Base-by-base conservation (phyloP, 2,113 vertebrate species). In the Chaenogobius annularis region DNA sequence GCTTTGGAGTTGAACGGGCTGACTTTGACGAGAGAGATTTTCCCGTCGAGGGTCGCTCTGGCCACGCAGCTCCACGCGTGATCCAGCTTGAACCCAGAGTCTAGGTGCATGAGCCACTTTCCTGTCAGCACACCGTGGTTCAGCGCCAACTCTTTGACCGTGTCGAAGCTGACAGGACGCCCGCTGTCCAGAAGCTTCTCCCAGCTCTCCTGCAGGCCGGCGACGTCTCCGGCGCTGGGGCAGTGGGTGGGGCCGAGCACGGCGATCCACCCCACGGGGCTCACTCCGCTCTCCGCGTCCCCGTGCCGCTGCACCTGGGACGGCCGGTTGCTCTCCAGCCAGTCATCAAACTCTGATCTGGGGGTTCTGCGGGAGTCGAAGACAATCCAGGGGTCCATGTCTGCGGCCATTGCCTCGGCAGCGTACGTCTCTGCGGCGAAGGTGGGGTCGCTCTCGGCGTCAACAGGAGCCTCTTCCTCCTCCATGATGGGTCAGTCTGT, bases 91-190 rank as follows among this genome's bases (percentile, higher is more conserved):
- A 96, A 97, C 66, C 96, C 96, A 0, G 93, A 81, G 59, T 95
- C 93, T 88, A 97, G 77, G 80, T 95, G 91, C 92, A 97, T 95
- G 6, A 97, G 91, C 96, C 96, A 97, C 84, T 96, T 97, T 8
- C 96, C 95, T 0, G 90, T 44, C 14, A 96, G 94, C 74, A 96
- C 95, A 0, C 81, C 74, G 65, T 95, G 94, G 84, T 96, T 96
- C 47, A 96, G 89, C 1, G 96, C 95, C 75, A 97, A 91, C 85
- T 96, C 95, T 69, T 91, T 94, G 46, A 97, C 87, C 1, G 92
- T 93, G 22, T 94, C 90, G 10, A 94, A 95, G 10, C 74, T 93
- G 70, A 95, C 59, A 0, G 92, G 88, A 8, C 94, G 90, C 12
- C 94, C 90, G 1, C 95, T 93, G 67, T 77, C 82, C 76, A 94